Evolutionary conservation across 2,888 invertebrate genomes (phyloP).

Genomic region (Pinctada fucata): DNA sequence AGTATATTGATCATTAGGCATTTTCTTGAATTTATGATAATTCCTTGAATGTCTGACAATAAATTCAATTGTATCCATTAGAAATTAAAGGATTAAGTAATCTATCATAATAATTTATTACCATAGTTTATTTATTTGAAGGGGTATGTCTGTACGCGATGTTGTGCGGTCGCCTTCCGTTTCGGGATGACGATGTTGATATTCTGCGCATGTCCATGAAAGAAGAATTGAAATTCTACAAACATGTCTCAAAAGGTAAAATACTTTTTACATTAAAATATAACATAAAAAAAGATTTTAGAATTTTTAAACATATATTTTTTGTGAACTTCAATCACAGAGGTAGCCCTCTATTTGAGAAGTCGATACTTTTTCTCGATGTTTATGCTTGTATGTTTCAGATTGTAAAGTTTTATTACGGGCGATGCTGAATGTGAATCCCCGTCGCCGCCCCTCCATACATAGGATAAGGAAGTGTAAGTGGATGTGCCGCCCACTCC

Average conservation of each 20-base stretch:
- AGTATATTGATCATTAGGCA: no score
- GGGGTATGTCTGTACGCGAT: constrained; percentile 48
- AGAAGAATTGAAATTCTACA: constrained; percentile 39
- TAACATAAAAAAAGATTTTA: neutral
- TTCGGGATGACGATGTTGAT: constrained; percentile 45
- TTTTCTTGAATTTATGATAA: no score
- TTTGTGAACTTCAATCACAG: neutral
- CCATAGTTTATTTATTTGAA: constrained; percentile 7
- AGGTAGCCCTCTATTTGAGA: no score
- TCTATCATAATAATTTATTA: no score
- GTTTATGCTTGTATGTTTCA: constrained; percentile 13
- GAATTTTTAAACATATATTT: neutral
- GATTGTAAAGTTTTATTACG: constrained; percentile 39
- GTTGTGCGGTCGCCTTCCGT: constrained; percentile 48
- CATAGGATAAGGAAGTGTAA: constrained; percentile 24
- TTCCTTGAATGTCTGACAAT: no score
- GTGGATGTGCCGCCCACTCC: constrained; percentile 46
- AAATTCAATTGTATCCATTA: no score
- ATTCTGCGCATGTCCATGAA: constrained; percentile 38
- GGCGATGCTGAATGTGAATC: constrained; percentile 31
- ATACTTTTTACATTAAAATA: neutral
- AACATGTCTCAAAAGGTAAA: constrained; percentile 46
- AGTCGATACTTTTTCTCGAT: no score
- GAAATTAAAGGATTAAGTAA: no score
- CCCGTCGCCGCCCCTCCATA: constrained; percentile 27